Evolutionary conservation across 2,888 invertebrate species (phyloP).

Genomic region (Folsomia manolachei): DNA sequence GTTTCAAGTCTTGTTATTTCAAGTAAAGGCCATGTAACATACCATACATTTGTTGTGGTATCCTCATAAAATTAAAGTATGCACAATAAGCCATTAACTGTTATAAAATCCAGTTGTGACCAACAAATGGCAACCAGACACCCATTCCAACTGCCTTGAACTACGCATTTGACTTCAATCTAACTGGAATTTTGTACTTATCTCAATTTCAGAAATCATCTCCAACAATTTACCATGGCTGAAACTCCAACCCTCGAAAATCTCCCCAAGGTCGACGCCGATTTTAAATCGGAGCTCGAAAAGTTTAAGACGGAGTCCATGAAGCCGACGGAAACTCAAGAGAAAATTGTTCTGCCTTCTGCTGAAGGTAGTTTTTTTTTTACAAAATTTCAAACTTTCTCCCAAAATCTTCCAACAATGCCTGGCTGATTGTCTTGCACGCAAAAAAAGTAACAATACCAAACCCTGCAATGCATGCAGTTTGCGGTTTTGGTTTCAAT

Average conservation of each 20-base stretch:
- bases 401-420: not conserved
- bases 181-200: not conserved
- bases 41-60: too few species aligned
- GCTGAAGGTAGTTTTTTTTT: slow-evolving; percentile 72
- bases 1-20: too few species aligned
- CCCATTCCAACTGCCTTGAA: not conserved
- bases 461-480: too few species aligned
- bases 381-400: not conserved
- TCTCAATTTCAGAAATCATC: not conserved
- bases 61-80: too few species aligned
- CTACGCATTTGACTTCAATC: not conserved
- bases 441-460: not conserved
- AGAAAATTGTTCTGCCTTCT: slow-evolving; percentile 88
- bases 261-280: slow-evolving; percentile 82
- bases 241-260: slow-evolving; percentile 79
- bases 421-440: not conserved
- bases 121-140: not conserved
- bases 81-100: too few species aligned
- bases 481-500: too few species aligned
- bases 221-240: slow-evolving; percentile 59
- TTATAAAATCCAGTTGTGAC: not conserved
- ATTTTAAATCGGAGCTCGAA: slow-evolving; percentile 86
- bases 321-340: slow-evolving; percentile 83
- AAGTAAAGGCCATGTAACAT: too few species aligned
- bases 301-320: slow-evolving; percentile 84